These are phyloP conservation scores for Dasypus novemcinctus DNA, from an alignment of 2,113 vertebrate genomes.

Conservation along the genomic window DNA sequence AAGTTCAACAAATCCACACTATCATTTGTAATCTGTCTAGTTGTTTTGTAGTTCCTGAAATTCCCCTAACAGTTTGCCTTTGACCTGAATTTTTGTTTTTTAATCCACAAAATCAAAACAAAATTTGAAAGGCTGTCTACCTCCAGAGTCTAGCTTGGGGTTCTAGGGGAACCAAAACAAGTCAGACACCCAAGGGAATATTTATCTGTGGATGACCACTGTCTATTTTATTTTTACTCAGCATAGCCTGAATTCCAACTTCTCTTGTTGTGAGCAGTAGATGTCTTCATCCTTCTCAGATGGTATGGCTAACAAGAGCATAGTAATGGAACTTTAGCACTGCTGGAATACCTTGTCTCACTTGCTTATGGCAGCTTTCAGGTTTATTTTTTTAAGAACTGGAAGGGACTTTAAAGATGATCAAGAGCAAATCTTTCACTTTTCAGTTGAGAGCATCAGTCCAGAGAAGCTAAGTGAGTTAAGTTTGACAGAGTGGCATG, in stretches of 20 bases:
- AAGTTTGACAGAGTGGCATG: neutral
- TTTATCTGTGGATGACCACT: neutral
- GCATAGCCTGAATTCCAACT: neutral
- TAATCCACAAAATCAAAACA: neutral
- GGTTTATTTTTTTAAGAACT: neutral
- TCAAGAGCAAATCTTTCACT: neutral
- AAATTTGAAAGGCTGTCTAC: neutral
- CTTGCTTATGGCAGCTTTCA: neutral
- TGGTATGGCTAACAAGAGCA: neutral
- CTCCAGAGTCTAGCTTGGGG: conserved; percentile 30
- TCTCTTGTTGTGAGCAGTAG: neutral
- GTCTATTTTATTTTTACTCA: neutral
- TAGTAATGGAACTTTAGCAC: neutral
- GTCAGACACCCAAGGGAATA: neutral
- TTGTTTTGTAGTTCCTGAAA: conserved; percentile 7
- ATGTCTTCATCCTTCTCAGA: neutral
- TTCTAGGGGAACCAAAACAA: conserved; percentile 20
- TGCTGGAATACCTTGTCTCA: neutral
- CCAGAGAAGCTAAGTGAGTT: neutral
- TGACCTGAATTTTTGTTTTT: neutral
- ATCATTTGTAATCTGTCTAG: neutral
- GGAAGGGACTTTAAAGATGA: conserved; percentile 37
- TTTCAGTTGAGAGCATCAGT: conserved; percentile 21
- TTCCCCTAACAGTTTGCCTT: conserved; percentile 20
- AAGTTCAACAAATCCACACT: neutral